These are phyloP conservation scores for Xestia sexstrigata DNA, from an alignment of 2,888 invertebrate species.

Conservation along the genomic window DNA sequence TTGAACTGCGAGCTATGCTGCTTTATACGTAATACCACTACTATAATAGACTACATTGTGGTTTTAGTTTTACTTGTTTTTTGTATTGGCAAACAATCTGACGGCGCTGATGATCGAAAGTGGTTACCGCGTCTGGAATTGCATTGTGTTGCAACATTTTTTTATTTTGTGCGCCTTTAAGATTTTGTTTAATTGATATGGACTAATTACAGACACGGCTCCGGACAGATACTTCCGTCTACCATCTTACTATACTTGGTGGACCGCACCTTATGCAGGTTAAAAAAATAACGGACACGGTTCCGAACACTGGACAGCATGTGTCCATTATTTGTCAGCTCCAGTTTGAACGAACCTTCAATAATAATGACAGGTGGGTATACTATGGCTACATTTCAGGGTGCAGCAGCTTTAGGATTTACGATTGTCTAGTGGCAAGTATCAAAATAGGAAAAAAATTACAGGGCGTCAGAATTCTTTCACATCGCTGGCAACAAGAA, in stretches of 20 bases:
- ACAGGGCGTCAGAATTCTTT: neutral
- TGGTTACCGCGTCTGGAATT: neutral
- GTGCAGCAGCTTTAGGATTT: neutral
- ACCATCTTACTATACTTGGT: neutral
- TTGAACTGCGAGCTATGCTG: conserved; percentile 10
- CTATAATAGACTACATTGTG: too few relatives aligned
- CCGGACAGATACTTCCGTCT: neutral
- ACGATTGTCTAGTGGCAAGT: neutral
- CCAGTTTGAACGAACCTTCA: neutral
- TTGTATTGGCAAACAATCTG: neutral
- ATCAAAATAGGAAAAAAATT: neutral
- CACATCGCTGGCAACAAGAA: neutral
- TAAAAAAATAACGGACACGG: neutral
- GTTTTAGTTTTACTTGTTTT: conserved; percentile 1
- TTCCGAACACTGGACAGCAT: neutral
- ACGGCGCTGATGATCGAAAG: neutral
- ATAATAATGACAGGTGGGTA: neutral
- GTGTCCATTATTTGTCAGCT: neutral
- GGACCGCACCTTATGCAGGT: neutral
- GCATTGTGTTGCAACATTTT: neutral
- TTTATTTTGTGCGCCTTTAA: neutral
- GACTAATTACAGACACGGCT: neutral
- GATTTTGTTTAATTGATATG: neutral
- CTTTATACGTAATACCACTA: conserved; percentile 3
- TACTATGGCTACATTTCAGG: neutral